Percentiles rank a stretch among this genome's conserved stretches.
Evolutionary conservation across 2,113 vertebrate genomes (phyloP).

Genomic region (Azemiops feae): DNA sequence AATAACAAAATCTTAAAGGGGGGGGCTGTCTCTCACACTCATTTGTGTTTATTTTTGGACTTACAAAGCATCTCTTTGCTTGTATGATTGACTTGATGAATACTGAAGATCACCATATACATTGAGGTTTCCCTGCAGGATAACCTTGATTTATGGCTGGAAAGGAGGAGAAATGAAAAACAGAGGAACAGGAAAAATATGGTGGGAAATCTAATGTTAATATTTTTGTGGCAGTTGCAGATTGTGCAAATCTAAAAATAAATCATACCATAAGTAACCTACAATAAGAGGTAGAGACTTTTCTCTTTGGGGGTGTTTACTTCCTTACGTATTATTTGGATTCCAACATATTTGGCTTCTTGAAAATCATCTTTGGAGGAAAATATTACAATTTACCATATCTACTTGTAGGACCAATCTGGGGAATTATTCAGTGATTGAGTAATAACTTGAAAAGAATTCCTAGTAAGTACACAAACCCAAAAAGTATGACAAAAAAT

Average conservation of each 20-base stretch:
- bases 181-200: not conserved
- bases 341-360: slow-evolving; percentile 8
- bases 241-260: not conserved
- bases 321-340: not conserved
- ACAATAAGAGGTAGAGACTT: not conserved
- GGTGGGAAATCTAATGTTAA: not conserved
- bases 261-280: not conserved
- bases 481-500: slow-evolving; percentile 38
- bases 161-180: not conserved
- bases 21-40: not conserved
- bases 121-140: not conserved
- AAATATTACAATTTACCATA: slow-evolving; percentile 46
- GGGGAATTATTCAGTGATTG: slow-evolving; percentile 59
- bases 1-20: not conserved
- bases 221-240: not conserved
- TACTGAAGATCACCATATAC: not conserved
- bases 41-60: not conserved
- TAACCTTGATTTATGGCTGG: not conserved
- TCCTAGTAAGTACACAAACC: slow-evolving; percentile 30
- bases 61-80: not conserved
- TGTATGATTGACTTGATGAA: not conserved
- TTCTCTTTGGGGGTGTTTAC: not conserved
- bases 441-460: slow-evolving; percentile 44
- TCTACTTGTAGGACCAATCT: slow-evolving; percentile 46
- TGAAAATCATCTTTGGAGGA: slow-evolving; percentile 27